phyloP scores from a whole-genome alignment of 2,797 vertebrate genomes.

The Passerculus sandwichensis region DNA sequence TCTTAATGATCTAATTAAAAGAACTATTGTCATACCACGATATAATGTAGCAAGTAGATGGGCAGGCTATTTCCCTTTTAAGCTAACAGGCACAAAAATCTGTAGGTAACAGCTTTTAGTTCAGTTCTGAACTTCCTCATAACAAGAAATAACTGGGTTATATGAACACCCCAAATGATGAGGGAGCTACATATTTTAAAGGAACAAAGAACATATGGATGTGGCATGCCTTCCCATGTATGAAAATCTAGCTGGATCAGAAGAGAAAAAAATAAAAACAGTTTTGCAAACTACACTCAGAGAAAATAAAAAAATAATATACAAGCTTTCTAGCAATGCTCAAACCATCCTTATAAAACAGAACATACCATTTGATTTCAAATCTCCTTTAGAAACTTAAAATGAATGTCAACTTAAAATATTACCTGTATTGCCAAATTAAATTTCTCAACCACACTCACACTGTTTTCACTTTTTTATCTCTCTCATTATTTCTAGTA shows the following conservation, averaged over 20 bases:
- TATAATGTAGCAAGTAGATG: background rate
- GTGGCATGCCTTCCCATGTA: background rate
- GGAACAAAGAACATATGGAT: background rate
- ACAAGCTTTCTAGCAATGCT: background rate
- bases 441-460: background rate
- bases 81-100: background rate
- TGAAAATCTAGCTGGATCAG: background rate
- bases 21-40: background rate
- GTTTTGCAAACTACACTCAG: background rate
- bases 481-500: background rate
- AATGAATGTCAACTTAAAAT: background rate
- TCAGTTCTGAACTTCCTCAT: background rate
- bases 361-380: background rate
- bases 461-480: background rate
- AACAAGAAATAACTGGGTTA: background rate
- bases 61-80: background rate
- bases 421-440: background rate
- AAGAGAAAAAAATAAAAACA: background rate
- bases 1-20: slow-evolving; percentile 5
- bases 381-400: slow-evolving; percentile 5
- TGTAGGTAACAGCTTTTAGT: background rate
- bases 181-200: background rate
- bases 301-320: background rate
- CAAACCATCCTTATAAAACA: background rate
- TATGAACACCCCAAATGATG: background rate